Conservation (phyloP, 2,888 invertebrate species). For the Drosophila conformis region DNA sequence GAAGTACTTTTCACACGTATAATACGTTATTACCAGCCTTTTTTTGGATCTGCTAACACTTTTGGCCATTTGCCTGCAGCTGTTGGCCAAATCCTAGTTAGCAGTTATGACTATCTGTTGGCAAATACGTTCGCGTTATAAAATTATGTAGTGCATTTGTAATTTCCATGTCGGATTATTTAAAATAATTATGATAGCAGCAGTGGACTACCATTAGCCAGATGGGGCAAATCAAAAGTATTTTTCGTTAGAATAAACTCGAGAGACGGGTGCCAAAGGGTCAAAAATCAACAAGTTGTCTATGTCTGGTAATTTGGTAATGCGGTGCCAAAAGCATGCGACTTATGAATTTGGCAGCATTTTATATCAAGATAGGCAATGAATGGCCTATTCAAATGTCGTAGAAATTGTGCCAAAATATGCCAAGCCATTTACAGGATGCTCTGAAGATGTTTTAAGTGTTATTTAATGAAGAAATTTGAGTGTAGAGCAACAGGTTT, state of each 20-base stretch:
- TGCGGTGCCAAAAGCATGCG: constrained; percentile 11
- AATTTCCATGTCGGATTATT: constrained; percentile 74
- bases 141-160: constrained; percentile 68
- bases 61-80: constrained; percentile 56
- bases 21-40: constrained; percentile 40
- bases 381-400: constrained; percentile 20
- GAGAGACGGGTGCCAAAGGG: constrained; percentile 40
- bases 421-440: not conserved
- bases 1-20: constrained; percentile 31
- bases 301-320: constrained; percentile 13
- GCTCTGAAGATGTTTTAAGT: not conserved
- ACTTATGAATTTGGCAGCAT: constrained; percentile 44
- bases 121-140: constrained; percentile 60
- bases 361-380: constrained; percentile 19
- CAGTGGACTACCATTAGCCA: not conserved
- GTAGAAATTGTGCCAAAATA: constrained; percentile 14
- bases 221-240: not conserved
- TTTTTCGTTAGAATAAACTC: constrained; percentile 5
- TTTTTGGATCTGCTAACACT: constrained; percentile 23
- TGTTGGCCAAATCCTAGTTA: not conserved
- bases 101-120: constrained; percentile 33
- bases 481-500: not conserved
- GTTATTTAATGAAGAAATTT: not conserved
- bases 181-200: constrained; percentile 71
- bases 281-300: constrained; percentile 61